A percentile compares a stretch with the other conserved stretches of the same genome.
These are phyloP conservation scores for Deroptyus accipitrinus DNA, from an alignment of 2,113 vertebrate species.

Conservation along the genomic window DNA sequence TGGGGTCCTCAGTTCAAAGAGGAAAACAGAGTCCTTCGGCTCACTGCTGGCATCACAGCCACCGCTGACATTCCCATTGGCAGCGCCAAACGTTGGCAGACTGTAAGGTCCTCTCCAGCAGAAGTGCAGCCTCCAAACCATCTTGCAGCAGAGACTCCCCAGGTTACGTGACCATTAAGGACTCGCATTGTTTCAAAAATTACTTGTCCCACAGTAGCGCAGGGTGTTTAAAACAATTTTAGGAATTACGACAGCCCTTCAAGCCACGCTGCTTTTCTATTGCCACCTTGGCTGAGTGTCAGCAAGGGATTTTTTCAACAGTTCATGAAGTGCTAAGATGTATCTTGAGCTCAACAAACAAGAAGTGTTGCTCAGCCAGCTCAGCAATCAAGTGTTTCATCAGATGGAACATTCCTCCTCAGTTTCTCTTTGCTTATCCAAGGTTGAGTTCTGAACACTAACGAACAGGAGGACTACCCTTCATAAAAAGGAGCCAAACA, in stretches of 20 bases:
- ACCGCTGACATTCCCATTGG: not conserved
- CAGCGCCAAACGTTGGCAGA: not conserved
- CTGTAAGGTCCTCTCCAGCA: not conserved
- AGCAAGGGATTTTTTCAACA: conserved; percentile 4
- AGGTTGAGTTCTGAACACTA: not conserved
- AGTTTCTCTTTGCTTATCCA: not conserved
- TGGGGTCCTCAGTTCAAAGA: conserved; percentile 21
- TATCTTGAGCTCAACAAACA: not conserved
- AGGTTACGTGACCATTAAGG: not conserved
- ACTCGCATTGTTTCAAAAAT: not conserved
- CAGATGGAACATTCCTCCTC: not conserved
- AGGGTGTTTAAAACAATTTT: conserved; percentile 10
- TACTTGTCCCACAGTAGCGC: not conserved
- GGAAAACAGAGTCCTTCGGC: not conserved
- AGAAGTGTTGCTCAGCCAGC: not conserved
- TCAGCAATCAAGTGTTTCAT: not conserved
- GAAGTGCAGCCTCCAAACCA: not conserved
- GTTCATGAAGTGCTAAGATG: conserved; percentile 12
- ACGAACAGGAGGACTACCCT: not conserved
- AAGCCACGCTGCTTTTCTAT: not conserved
- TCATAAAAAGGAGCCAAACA: not conserved
- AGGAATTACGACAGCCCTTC: not conserved
- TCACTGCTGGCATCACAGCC: not conserved
- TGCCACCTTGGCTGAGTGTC: not conserved
- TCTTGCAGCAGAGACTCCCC: not conserved